Evolutionary conservation across 2,888 invertebrate species (phyloP).

Genomic region (Ophioninae sp.): DNA sequence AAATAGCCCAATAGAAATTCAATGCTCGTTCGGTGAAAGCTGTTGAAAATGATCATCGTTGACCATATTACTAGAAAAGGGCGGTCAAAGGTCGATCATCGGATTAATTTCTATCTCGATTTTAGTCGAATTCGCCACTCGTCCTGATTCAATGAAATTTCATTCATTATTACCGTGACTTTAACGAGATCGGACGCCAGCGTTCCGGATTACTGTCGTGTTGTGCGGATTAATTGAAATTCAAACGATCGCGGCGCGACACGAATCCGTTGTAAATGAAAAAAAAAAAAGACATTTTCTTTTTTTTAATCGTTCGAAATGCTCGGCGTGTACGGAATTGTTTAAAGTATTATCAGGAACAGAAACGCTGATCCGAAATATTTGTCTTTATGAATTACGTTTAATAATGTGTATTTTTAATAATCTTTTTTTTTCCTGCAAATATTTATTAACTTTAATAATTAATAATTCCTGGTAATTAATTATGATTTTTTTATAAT

Average conservation of each 20-base stretch:
- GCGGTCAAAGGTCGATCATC: conserved; percentile 10
- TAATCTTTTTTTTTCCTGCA: too few species aligned
- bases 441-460: too few species aligned
- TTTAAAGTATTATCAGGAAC: background rate
- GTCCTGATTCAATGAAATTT: conserved; percentile 33
- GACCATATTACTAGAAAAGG: background rate
- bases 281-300: background rate
- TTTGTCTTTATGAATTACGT: background rate
- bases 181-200: conserved; percentile 28
- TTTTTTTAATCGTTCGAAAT: background rate
- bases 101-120: conserved; percentile 33
- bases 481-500: too few species aligned
- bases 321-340: too few species aligned
- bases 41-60: background rate
- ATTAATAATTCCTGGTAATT: too few species aligned
- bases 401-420: too few species aligned
- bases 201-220: background rate
- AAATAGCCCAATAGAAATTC: background rate
- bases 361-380: background rate
- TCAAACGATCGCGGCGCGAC: conserved; percentile 1
- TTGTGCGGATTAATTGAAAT: conserved; percentile 31
- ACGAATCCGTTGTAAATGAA: background rate
- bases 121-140: background rate
- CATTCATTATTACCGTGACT: conserved; percentile 32
- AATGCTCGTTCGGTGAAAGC: background rate